Evolutionary conservation across 2,113 vertebrate genomes (phyloP).

Genomic region (Sinosuthora webbiana): DNA sequence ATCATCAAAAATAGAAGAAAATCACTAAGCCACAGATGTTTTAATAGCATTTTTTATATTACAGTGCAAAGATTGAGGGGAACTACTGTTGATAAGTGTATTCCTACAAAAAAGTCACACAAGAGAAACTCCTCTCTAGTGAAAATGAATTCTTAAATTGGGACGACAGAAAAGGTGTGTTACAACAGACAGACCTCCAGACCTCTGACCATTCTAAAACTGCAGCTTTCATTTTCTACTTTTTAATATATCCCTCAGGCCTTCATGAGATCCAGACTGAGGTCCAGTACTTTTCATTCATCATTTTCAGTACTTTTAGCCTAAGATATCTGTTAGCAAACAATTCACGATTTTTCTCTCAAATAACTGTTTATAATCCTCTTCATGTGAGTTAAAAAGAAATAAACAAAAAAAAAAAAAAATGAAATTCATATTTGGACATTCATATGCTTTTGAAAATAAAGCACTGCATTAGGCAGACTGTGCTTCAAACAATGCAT

Average conservation of each 20-base stretch:
- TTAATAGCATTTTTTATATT: not conserved
- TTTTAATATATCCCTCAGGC: not conserved
- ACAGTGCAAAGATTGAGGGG: not conserved
- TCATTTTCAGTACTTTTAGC: not conserved
- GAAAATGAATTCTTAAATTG: not conserved
- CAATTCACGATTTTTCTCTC: not conserved
- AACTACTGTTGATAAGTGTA: not conserved
- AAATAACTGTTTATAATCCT: not conserved
- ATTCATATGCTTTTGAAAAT: not conserved
- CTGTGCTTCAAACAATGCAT: not conserved
- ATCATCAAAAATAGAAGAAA: not conserved
- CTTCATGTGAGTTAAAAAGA: not conserved
- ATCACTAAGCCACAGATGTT: not conserved
- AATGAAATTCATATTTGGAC: not conserved
- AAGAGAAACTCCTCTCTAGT: not conserved
- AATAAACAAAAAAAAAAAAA: not conserved
- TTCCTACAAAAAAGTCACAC: not conserved
- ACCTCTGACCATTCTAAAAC: not conserved
- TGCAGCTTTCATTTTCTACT: not conserved
- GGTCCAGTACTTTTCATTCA: not conserved
- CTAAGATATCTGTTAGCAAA: not conserved
- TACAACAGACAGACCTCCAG: not conserved
- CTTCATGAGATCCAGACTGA: not conserved
- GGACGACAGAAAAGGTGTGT: not conserved
- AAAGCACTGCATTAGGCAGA: not conserved